Evolutionary conservation across 2,113 vertebrate species (phyloP).

Genomic region (Axis porcinus): DNA sequence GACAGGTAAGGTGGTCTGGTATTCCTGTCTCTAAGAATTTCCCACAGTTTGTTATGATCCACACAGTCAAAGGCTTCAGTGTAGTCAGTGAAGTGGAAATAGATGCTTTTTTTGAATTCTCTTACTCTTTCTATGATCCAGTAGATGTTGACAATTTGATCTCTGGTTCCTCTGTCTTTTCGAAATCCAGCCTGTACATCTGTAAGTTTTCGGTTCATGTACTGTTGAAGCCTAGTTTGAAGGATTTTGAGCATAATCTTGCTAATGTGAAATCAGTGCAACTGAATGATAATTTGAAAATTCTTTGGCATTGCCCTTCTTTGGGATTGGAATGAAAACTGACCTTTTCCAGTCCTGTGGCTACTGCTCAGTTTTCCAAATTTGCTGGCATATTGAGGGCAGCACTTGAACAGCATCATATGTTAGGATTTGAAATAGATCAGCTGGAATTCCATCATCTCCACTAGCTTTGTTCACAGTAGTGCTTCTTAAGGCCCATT

Average conservation of each 20-base stretch:
- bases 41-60: background rate
- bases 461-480: too few species aligned
- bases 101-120: background rate
- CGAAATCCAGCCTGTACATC: background rate
- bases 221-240: background rate
- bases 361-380: too few species aligned
- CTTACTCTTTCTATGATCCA: background rate
- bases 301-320: background rate
- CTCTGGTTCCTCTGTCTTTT: background rate
- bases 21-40: background rate
- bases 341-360: too few species aligned
- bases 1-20: background rate
- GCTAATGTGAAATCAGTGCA: background rate
- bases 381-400: too few species aligned
- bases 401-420: too few species aligned
- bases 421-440: too few species aligned
- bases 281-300: background rate
- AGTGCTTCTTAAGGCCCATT: too few species aligned
- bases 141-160: background rate
- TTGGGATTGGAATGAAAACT: too few species aligned
- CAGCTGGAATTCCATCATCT: too few species aligned
- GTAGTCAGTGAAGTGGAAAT: background rate
- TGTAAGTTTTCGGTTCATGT: background rate
- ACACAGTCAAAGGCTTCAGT: background rate
- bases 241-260: background rate